Evolutionary conservation across 2,797 vertebrate genomes (phyloP), one percentile per base, ranked within the genome.

Genomic region (Siniperca scherzeri): DNA sequence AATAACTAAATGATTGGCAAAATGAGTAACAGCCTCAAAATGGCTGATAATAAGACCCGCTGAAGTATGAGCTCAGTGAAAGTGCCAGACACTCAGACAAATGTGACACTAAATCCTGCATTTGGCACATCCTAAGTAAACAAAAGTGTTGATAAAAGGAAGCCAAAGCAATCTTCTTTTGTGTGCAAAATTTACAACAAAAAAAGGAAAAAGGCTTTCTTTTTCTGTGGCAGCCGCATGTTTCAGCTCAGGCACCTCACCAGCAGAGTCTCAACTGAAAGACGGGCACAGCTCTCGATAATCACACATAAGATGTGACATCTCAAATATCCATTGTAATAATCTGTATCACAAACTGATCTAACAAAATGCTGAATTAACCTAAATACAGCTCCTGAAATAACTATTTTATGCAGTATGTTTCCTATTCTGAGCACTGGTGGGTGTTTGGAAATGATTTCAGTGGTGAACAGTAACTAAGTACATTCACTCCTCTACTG

Each of bases 71-170:
- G 90, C 88, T 89, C 77, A 60, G 87, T 78, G 87, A 79, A 90
- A 88, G 87, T 84, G 91, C 84, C 87, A 91, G 90, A 93, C 89
- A 73, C 89, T 89, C 85, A 87, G 74, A 90, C 90, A 88, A 91
- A 93, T 82, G 89, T 92, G 91, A 94, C 92, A 93, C 91, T 92
- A 93, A 94, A 93, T 91, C 92, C 91, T 16, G 73, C 83, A n/a
- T 93, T 91, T 92, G 91, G 91, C 89, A 87, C 85, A 81, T 90
- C 84, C 87, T 55, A 64, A 78, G 93, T 93, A 94, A 93, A 94
- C 91, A 94, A 86, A 90, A 83, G 89, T 84, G 88, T 90, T 91
- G 91, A 93, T 89, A 88, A 92, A 91, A 92, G 83, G 80, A 82
- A 89, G 84, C 70, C 71, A 62, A 59, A 59, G 83, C 74, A 87